Conservation (phyloP, 2,113 vertebrate species). For the Gymnocephalus cernua region DNA sequence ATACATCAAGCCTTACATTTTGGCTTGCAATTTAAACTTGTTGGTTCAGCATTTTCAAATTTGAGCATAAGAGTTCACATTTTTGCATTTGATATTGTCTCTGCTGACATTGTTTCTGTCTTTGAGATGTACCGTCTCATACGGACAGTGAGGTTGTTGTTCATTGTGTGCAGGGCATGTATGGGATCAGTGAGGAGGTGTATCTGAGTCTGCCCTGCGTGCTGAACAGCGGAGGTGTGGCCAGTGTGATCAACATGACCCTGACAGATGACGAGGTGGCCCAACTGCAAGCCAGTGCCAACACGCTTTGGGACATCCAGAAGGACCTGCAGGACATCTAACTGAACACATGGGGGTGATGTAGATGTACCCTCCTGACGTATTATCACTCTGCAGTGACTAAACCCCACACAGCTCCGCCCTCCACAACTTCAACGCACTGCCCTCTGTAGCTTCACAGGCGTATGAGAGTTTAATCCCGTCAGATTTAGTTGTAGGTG, state of each 20-base stretch:
- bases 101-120: background rate
- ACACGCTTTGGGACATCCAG: slow-evolving; percentile 93
- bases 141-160: background rate
- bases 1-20: background rate
- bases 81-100: background rate
- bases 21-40: too few species aligned
- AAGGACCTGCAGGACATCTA: slow-evolving; percentile 92
- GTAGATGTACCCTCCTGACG: background rate
- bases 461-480: slow-evolving; percentile 1
- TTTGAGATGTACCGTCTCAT: background rate
- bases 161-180: slow-evolving; percentile 87
- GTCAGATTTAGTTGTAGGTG: slow-evolving; percentile 39
- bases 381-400: slow-evolving; percentile 15
- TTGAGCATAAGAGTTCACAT: background rate
- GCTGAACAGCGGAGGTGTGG: slow-evolving; percentile 87
- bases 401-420: slow-evolving; percentile 24
- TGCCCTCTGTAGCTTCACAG: slow-evolving; percentile 35
- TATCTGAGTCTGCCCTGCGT: slow-evolving; percentile 94
- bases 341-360: slow-evolving; percentile 22
- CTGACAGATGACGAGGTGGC: slow-evolving; percentile 90
- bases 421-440: slow-evolving; percentile 2
- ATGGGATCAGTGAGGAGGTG: slow-evolving; percentile 91
- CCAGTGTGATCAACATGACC: slow-evolving; percentile 92
- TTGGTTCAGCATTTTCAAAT: background rate
- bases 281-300: slow-evolving; percentile 91